Base-by-base conservation (phyloP, 2,888 invertebrate genomes). In the Perizoma affinitatum region DNA sequence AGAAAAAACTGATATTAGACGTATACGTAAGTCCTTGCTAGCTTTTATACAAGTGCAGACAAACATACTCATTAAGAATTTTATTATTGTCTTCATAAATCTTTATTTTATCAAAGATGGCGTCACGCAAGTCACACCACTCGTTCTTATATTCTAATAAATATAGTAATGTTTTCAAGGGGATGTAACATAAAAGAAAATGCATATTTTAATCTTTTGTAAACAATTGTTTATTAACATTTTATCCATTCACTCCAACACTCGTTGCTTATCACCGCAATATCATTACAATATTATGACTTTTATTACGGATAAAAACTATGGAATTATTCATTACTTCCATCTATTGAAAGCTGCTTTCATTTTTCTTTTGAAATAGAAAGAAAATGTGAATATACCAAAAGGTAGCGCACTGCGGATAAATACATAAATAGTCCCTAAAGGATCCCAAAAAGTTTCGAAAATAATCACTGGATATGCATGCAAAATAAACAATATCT, bases 151-250 rank as follows among this genome's bases (percentile, higher is more conserved):
- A 22, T 22, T 22, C 22, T 22, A 2, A 22, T 22, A 22, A 22
- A 22, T 22, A 22, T 22, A 22, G 22, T 22, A 22, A 22, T 22
- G 22, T 1, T 22, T 22, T 22, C 3, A 38, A 7, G 38, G 38
- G 38, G 38, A n/a, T 38, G 1, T 1, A 38, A 6, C 6, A 6
- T 22, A 70, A 83, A 90, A 85, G 83, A 74, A 91, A 90, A 90
- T 82, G 63, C 75, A 63, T 67, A 66, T 65, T 70, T 70, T 86
- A 86, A 89, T 92, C 88, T 93, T 92, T 92, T 92, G 91, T 93
- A 92, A 93, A 93, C 93, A 93, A 93, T 92, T 92, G 91, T 92
- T 92, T 92, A 91, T 92, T 92, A 92, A 92, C 92, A 92, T 92
- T 90, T 92, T 92, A 92, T 88, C 87, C 86, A 70, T 70, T 68